Base-by-base conservation (phyloP, 1,140 invertebrate species). In the Eriocheir sinensis region DNA sequence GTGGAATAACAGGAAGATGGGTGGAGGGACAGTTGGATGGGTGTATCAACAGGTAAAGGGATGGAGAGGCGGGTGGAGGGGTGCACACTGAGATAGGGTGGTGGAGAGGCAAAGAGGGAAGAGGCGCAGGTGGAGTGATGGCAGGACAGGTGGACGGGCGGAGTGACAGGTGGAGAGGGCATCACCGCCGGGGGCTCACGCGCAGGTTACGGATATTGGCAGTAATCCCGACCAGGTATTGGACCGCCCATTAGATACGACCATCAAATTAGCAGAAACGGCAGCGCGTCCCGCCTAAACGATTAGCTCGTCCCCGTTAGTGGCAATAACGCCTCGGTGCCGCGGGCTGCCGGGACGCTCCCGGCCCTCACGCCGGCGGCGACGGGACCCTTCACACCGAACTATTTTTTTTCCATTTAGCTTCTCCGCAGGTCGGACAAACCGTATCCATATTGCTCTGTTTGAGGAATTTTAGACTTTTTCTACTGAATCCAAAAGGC, bases 211-310 rank as follows among this genome's bases (percentile, higher is more conserved):
- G 60, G 90, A 92, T 92, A 92, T 92, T 81, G 90, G 72, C 30
- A 79, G 90, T 72, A 41, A 79, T 92, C 90, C 90, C 36, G 40
- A 1, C 72, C 72, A 44, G 72, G 90, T 92, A 92, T 92, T 92
- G 90, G 90, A 40, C 44, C 21, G 34, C 27, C 90, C 90, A 81
- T 81, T 92, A 92, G 90, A 72, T 72, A 81, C 90, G 21, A 81
- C 90, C 90, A 92, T 92, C 90, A 92, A 92, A 92, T 81, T 92
- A 92, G 30, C 79, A 40, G 36, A 81, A 92, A 92, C 60, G 90
- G 90, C 72, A 41, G 72, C 79, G 48, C 32, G 34, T 92, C 90
- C 90, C 30, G 90, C 72, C 90, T 92, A 92, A 92, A 92, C 72
- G 90, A 92, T 92, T 92, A 92, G 38, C 72, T 81, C 27, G n/a